These are phyloP conservation scores for Hyles vespertilio DNA, from an alignment of 1,140 invertebrate genomes.

Conservation along the genomic window DNA sequence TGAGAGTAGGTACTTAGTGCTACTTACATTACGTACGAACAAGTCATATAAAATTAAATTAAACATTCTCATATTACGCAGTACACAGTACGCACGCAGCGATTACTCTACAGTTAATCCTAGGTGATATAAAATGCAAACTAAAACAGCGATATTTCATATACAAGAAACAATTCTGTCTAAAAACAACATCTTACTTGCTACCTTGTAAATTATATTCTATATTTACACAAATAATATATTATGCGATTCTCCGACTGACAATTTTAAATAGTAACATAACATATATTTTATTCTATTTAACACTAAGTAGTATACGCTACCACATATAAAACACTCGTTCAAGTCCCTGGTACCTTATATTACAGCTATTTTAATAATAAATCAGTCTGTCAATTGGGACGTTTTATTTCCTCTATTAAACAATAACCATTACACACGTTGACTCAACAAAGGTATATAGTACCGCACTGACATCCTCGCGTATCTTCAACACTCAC, in stretches of 20 bases:
- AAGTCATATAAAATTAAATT: constrained; percentile 70
- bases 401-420: constrained; percentile 73
- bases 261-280: constrained; percentile 68
- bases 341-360: constrained; percentile 68
- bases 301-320: constrained; percentile 71
- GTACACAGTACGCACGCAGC: constrained; percentile 62
- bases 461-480: constrained; percentile 45
- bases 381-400: constrained; percentile 75
- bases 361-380: constrained; percentile 60
- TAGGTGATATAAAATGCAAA: constrained; percentile 73
- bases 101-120: constrained; percentile 51
- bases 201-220: constrained; percentile 47
- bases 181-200: constrained; percentile 63
- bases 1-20: constrained; percentile 72
- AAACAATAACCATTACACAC: constrained; percentile 67
- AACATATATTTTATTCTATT: constrained; percentile 69
- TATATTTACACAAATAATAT: constrained; percentile 74
- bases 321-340: constrained; percentile 75
- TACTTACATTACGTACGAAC: constrained; percentile 60
- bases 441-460: constrained; percentile 54
- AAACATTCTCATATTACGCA: constrained; percentile 41
- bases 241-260: constrained; percentile 69
- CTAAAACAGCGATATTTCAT: constrained; percentile 73
- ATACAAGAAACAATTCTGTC: constrained; percentile 70
- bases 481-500: constrained; percentile 24